Percentiles rank a stretch among this genome's conserved stretches.
Conservation (phyloP, 2,888 invertebrate genomes). For the Dryococelus australis region DNA sequence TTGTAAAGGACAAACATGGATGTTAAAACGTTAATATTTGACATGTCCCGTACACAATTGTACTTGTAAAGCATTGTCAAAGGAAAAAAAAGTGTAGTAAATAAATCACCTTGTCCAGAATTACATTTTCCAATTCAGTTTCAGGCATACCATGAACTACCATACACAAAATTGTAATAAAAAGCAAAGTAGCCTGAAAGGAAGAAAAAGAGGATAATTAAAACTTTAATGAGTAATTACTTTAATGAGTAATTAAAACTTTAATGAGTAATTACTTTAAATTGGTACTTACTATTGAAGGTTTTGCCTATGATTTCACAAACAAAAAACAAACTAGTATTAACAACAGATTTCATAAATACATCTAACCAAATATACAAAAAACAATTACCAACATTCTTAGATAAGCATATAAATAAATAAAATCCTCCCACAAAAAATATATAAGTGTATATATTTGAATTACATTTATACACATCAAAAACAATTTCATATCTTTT, state of each 20-base stretch:
- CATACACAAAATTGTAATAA: not conserved
- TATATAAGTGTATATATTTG: too few relatives aligned
- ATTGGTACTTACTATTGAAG: slow-evolving; percentile 65
- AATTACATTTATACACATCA: too few relatives aligned
- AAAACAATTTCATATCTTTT: too few relatives aligned
- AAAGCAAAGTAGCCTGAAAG: not conserved
- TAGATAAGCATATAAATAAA: too few relatives aligned
- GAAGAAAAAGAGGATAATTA: not conserved
- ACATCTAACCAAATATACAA: not conserved
- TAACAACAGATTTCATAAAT: not conserved
- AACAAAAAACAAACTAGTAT: slow-evolving; percentile 45
- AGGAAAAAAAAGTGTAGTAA: too few relatives aligned
- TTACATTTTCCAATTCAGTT: not conserved
- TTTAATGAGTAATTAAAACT: not conserved
- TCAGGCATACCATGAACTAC: not conserved
- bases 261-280: not conserved
- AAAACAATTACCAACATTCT: not conserved
- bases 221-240: not conserved
- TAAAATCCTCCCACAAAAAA: too few relatives aligned
- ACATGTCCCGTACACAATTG: too few relatives aligned
- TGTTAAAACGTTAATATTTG: too few relatives aligned
- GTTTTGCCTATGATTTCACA: slow-evolving; percentile 62
- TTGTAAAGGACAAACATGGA: too few relatives aligned
- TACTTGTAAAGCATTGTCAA: too few relatives aligned
- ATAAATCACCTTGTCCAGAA: not conserved